phyloP scores from a whole-genome alignment of 2,888 invertebrate genomes.

The Zeuzera pyrina region DNA sequence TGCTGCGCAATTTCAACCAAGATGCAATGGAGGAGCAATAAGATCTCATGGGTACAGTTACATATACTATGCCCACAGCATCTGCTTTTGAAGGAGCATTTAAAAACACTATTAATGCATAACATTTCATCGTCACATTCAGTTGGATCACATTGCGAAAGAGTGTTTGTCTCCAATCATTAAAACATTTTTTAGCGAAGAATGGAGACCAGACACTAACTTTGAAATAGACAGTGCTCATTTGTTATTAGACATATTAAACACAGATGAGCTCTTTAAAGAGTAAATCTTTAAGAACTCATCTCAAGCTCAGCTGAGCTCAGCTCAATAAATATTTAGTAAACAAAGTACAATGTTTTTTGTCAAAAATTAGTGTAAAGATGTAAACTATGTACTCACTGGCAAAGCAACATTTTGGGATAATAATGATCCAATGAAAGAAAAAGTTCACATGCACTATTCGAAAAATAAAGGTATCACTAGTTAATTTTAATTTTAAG shows the following conservation, averaged over 20 bases:
- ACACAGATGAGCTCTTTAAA: not conserved
- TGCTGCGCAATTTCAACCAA: not conserved
- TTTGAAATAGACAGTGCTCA: not conserved
- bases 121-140: not conserved
- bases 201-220: too few species aligned
- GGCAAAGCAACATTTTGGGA: not conserved
- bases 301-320: not conserved
- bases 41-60: too few species aligned
- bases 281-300: not conserved
- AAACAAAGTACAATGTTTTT: not conserved
- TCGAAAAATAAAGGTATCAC: not conserved
- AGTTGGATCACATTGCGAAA: not conserved
- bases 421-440: too few species aligned
- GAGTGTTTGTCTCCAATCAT: not conserved
- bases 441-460: not conserved
- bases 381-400: not conserved
- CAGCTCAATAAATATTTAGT: not conserved
- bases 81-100: not conserved
- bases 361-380: not conserved
- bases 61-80: not conserved
- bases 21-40: not conserved
- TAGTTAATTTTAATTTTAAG: too few species aligned
- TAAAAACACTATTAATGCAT: not conserved
- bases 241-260: not conserved
- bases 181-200: not conserved